Base-by-base conservation (phyloP, 2,113 vertebrate species). In the Prunella fulvescens region DNA sequence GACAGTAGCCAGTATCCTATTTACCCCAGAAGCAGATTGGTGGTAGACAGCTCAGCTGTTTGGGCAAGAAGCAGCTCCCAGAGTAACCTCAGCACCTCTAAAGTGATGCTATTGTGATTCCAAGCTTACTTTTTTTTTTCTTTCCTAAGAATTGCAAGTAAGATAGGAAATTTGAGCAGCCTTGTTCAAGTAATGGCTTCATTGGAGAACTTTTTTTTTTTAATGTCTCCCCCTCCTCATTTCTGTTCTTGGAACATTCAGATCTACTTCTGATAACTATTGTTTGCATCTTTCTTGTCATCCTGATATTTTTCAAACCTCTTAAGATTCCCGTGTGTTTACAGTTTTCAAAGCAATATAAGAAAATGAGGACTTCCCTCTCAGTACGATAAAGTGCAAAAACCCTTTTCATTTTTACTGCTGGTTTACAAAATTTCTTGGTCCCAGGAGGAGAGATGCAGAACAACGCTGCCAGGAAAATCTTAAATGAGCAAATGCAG, bases 21-120 rank as follows among this genome's bases (percentile, higher is more conserved):
- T 95, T 94, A 86, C 28, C 56, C 88, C 76, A 90, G 64, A 79
- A 76, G 48, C 31, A 91, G 74, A 90, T 19, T 88, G 85, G 83
- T 94, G 76, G 44, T 53, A 71, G 93, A 60, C 61, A 92, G 69
- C 57, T 71, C 87, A 64, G 92, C 45, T 92, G 26, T 65, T 79
- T 92, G 84, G 87, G 84, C 54, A 76, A 51, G 74, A 73, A 81
- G 11, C 88, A 80, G 51, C 60, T 94, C 64, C 64, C 70, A 73
- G 42, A 83, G 74, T 64, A 86, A 78, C 31, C 22, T 70, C 8
- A 2, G 88, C 58, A 74, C 67, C 54, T 88, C 88, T 24, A 6
- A 86, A 92, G 37, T 83, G 88, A 81, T 83, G 69, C 39, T 37
- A 7, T 31, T 79, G 58, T 58, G 42, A 61, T 66, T 67, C n/a